These are phyloP conservation scores for Redunca redunca DNA, from an alignment of 2,113 vertebrate species.

Conservation along the genomic window DNA sequence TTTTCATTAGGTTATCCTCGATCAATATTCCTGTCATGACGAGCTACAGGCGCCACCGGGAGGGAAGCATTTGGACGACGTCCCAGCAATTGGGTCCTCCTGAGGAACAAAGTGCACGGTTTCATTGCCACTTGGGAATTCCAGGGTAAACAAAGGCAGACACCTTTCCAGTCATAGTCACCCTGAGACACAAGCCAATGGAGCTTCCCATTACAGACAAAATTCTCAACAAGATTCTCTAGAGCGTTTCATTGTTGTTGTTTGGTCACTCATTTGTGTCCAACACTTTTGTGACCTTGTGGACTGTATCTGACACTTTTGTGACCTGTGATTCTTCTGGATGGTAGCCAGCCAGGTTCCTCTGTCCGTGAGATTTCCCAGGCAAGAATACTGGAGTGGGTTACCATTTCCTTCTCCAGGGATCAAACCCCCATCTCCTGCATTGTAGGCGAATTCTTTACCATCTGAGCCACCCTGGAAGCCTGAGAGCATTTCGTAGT, in stretches of 20 bases:
- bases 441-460: not conserved
- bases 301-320: not conserved
- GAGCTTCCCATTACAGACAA: not conserved
- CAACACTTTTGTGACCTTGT: not conserved
- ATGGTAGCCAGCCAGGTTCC: not conserved
- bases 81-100: not conserved
- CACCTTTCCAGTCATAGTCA: not conserved
- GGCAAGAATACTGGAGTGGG: not conserved
- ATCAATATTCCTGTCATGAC: slow-evolving; percentile 35
- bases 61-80: not conserved
- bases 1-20: slow-evolving; percentile 41
- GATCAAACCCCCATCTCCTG: not conserved
- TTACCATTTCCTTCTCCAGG: not conserved
- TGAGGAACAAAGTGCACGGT: not conserved
- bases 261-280: not conserved
- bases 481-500: not conserved
- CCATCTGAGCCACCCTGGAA: not conserved
- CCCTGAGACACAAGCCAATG: not conserved
- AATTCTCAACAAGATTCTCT: not conserved
- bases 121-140: not conserved
- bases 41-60: not conserved
- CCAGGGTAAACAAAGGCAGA: not conserved
- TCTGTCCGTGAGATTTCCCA: not conserved
- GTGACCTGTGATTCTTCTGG: not conserved
- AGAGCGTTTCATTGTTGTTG: not conserved